Percentiles rank a stretch among this genome's conserved stretches.
These are phyloP conservation scores for Theocolax elegans DNA, from an alignment of 1,140 invertebrate species.

Conservation along the genomic window DNA sequence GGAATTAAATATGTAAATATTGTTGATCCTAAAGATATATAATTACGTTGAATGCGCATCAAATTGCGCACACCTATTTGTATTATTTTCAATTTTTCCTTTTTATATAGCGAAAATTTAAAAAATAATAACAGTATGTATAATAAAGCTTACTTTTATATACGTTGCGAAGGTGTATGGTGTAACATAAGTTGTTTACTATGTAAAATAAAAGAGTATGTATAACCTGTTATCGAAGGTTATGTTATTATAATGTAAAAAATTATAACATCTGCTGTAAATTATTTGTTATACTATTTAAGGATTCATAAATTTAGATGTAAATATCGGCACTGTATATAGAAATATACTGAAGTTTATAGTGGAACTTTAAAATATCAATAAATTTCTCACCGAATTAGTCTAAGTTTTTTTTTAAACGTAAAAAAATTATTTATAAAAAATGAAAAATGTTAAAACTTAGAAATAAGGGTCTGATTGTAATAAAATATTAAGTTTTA, in stretches of 20 bases:
- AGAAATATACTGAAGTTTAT: constrained; percentile 17
- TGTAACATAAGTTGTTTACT: constrained; percentile 22
- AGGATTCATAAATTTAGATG: too few relatives aligned
- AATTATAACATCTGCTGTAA: constrained; percentile 22
- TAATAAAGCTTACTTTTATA: neutral
- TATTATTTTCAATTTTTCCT: constrained; percentile 26
- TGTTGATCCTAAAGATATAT: constrained; percentile 35
- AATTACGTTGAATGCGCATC: constrained; percentile 1
- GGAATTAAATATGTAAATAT: constrained; percentile 45
- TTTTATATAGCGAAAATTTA: neutral
- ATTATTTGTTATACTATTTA: constrained; percentile 26
- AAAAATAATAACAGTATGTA: constrained; percentile 14
- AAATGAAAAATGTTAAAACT: too few relatives aligned
- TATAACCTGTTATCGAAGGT: constrained; percentile 44
- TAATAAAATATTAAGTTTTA: too few relatives aligned
- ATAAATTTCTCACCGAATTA: too few relatives aligned
- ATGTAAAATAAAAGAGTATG: constrained; percentile 29
- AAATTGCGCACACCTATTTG: neutral
- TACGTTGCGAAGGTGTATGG: neutral
- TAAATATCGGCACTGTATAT: neutral
- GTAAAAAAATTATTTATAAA: too few relatives aligned
- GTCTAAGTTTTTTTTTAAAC: too few relatives aligned
- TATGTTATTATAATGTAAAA: constrained; percentile 27
- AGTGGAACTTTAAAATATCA: too few relatives aligned
- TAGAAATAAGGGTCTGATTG: too few relatives aligned